Percentiles rank a stretch among this genome's conserved stretches.
Conservation (phyloP, 2,113 vertebrate genomes). For the Hemiprocne comata region DNA sequence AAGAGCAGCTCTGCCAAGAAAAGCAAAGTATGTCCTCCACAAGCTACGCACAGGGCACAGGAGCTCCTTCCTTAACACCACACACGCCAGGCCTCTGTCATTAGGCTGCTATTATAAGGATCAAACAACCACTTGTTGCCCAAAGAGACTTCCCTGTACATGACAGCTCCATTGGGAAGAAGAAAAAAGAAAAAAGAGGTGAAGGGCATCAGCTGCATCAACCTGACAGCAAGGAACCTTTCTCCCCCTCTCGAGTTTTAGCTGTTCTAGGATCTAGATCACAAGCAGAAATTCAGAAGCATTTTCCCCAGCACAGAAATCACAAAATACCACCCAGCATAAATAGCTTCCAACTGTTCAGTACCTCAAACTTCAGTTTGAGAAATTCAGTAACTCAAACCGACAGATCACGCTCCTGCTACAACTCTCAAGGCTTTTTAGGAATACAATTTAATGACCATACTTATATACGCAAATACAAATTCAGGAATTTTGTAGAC, state of each 20-base stretch:
- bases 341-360: neutral
- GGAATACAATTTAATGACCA: neutral
- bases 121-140: neutral
- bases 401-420: neutral
- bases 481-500: neutral
- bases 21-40: neutral
- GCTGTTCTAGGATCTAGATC: neutral
- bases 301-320: neutral
- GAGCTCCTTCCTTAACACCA: neutral
- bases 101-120: neutral
- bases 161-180: neutral
- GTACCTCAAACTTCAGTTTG: no score
- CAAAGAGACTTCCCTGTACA: neutral
- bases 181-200: no score
- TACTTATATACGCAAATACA: neutral
- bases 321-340: neutral
- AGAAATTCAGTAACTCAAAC: neutral
- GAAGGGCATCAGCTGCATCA: neutral
- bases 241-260: neutral
- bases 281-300: neutral
- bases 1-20: neutral
- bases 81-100: neutral
- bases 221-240: neutral
- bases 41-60: accelerated
- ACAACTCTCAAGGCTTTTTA: neutral